These are phyloP conservation scores for Petrophora chlorosata DNA, from an alignment of 2,888 invertebrate species.

Conservation along the genomic window DNA sequence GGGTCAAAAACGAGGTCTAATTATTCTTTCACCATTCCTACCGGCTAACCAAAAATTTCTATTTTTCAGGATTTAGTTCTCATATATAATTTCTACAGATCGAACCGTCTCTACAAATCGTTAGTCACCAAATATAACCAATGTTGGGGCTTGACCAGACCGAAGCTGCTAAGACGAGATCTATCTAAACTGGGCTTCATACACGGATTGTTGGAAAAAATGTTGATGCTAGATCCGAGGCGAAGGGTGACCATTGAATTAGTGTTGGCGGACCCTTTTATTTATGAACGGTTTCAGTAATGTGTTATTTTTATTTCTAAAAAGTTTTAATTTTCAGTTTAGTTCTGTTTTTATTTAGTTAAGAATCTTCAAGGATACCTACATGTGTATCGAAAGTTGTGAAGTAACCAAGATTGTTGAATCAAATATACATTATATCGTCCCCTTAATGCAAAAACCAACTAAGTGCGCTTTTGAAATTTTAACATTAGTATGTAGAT, in stretches of 20 bases:
- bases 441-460: too few relatives aligned
- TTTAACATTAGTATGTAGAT: too few relatives aligned
- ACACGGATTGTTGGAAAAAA: slow-evolving; percentile 46
- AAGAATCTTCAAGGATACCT: too few relatives aligned
- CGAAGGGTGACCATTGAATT: slow-evolving; percentile 53
- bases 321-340: too few relatives aligned
- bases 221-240: slow-evolving; percentile 55
- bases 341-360: too few relatives aligned
- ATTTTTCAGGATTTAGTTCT: slow-evolving; percentile 39
- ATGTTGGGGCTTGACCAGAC: slow-evolving; percentile 29
- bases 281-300: slow-evolving; percentile 33
- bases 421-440: too few relatives aligned
- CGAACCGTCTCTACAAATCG: slow-evolving; percentile 24
- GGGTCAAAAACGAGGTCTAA: too few relatives aligned
- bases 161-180: not conserved
- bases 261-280: slow-evolving; percentile 50
- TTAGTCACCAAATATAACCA: slow-evolving; percentile 35
- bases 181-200: slow-evolving; percentile 39
- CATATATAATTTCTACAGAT: slow-evolving; percentile 30
- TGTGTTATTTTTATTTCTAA: not conserved
- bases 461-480: too few relatives aligned
- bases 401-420: too few relatives aligned
- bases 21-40: too few relatives aligned
- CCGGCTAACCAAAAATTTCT: slow-evolving; percentile 3
- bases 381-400: too few relatives aligned